A percentile compares a stretch with the other conserved stretches of the same genome.
These are phyloP conservation scores for Galeopterus variegatus DNA, from an alignment of 2,113 vertebrate species.

Conservation along the genomic window DNA sequence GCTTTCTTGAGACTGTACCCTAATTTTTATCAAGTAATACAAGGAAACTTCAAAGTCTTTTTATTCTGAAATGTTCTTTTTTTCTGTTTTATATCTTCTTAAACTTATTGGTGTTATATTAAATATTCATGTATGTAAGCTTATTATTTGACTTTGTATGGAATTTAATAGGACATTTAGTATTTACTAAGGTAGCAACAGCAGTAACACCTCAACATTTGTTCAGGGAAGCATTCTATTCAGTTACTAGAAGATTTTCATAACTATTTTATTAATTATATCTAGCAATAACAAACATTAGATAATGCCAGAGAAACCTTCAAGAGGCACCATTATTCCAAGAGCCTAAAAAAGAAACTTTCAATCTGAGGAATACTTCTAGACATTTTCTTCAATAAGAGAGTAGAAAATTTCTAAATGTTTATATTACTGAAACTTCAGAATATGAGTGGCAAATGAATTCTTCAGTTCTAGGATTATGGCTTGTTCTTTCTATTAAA, in stretches of 20 bases:
- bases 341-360: neutral
- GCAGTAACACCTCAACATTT: neutral
- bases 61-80: neutral
- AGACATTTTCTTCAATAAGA: neutral
- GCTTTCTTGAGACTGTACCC: constrained; percentile 73
- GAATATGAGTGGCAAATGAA: neutral
- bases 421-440: neutral
- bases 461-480: no score
- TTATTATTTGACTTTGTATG: neutral
- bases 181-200: constrained; percentile 2
- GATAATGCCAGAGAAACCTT: neutral
- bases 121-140: neutral
- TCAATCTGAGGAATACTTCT: neutral
- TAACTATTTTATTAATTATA: constrained; percentile 42
- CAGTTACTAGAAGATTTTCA: constrained; percentile 34
- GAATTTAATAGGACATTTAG: constrained; percentile 15
- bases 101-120: neutral
- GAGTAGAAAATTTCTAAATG: neutral
- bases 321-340: neutral
- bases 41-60: neutral
- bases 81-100: constrained; percentile 1
- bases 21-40: constrained; percentile 65
- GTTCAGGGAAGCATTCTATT: neutral
- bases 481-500: neutral
- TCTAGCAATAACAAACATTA: neutral